Conservation (phyloP, 2,888 invertebrate genomes). For the Xylophagus ater region DNA sequence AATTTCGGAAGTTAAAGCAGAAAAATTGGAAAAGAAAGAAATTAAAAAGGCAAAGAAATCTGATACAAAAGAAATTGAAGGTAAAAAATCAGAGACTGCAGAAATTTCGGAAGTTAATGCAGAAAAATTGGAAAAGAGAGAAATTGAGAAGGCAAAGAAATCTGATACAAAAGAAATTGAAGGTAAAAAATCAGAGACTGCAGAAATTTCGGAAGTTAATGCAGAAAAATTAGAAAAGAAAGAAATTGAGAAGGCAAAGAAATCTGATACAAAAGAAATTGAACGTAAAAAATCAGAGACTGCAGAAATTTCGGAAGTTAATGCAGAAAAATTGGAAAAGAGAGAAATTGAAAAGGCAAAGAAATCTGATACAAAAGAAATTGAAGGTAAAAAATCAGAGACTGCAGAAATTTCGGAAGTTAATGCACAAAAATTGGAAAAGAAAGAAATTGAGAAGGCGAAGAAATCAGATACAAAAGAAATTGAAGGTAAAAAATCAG, state of each 20-base stretch:
- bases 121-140: constrained; percentile 7
- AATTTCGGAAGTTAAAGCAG: neutral
- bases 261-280: neutral
- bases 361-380: neutral
- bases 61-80: constrained; percentile 20
- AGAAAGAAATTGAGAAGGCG: neutral
- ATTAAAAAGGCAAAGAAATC: neutral
- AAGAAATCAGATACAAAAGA: neutral
- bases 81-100: neutral
- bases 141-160: neutral
- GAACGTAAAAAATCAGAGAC: neutral
- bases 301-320: constrained; percentile 1
- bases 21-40: neutral
- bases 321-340: neutral
- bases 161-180: no score
- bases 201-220: neutral
- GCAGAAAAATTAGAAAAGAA: neutral
- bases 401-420: constrained; percentile 2
- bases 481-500: constrained; percentile 12
- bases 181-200: constrained; percentile 7
- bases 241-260: neutral
- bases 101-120: neutral
- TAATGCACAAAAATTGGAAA: neutral
- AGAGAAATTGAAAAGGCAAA: neutral
- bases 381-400: neutral